Conservation (phyloP, 1,140 invertebrate genomes). For the Drosophila bipectinata region DNA sequence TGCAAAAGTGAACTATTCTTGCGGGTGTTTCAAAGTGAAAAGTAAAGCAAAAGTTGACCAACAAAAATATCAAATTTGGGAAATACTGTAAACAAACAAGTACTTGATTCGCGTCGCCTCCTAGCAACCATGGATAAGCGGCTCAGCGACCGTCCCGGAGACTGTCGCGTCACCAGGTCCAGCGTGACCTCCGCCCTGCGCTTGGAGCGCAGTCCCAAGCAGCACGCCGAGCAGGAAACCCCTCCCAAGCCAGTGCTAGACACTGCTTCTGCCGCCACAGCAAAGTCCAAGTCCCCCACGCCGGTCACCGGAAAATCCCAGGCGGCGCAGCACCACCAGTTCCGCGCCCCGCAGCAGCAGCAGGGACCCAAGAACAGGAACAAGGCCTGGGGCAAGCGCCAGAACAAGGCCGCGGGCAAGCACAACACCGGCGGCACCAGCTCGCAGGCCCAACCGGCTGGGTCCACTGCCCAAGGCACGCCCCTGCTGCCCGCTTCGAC, state of each 20-base stretch:
- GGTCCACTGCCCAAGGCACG: conserved; percentile 22
- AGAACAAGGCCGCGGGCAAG: conserved; percentile 68
- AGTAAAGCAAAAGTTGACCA: background rate
- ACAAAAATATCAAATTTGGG: background rate
- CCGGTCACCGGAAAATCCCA: conserved; percentile 52
- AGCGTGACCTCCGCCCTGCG: conserved; percentile 69
- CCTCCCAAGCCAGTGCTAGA: conserved; percentile 29
- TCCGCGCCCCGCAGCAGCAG: conserved; percentile 76
- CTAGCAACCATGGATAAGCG: conserved; percentile 60
- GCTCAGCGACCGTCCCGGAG: conserved; percentile 70
- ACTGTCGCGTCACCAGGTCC: conserved; percentile 73
- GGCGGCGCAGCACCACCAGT: conserved; percentile 68
- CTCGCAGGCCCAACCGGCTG: conserved; percentile 22
- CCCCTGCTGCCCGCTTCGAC: conserved; percentile 31
- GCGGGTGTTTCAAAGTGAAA: background rate
- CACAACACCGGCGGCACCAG: conserved; percentile 35
- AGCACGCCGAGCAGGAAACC: conserved; percentile 18
- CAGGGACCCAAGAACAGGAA: conserved; percentile 63
- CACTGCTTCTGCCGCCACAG: conserved; percentile 5
- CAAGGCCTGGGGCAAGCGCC: conserved; percentile 77
- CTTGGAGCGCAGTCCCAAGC: conserved; percentile 49
- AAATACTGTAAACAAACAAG: background rate
- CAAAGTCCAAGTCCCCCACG: conserved; percentile 55
- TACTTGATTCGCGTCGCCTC: background rate
- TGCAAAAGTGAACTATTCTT: background rate